Percentiles rank a stretch among this genome's conserved stretches.
Conservation (phyloP, 2,888 invertebrate genomes). For the Allophyes oxyacanthae region DNA sequence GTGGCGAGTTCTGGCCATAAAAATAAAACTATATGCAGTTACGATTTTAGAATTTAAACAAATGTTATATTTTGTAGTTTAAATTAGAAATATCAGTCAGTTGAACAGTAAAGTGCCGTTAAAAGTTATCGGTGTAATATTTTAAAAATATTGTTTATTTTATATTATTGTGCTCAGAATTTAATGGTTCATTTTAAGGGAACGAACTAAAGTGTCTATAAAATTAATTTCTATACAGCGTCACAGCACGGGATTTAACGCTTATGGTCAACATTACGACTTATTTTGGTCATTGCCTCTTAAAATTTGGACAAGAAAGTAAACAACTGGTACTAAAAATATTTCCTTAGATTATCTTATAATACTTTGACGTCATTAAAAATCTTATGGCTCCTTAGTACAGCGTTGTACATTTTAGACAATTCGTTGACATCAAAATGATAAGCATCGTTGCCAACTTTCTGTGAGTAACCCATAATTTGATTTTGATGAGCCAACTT, state of each 20-base stretch:
- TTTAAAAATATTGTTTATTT: conserved; percentile 44
- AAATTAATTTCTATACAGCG: conserved; percentile 33
- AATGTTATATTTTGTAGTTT: conserved; percentile 29
- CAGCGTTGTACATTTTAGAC: too few species aligned
- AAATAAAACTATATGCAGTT: conserved; percentile 42
- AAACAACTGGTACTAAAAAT: conserved; percentile 1
- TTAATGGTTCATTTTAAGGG: conserved; percentile 40
- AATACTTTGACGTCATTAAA: too few species aligned
- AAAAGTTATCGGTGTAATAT: conserved; percentile 44
- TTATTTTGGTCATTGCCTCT: conserved; percentile 6
- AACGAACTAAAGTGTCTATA: conserved; percentile 31
- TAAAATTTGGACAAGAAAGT: conserved; percentile 5
- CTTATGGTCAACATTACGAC: conserved; percentile 4
- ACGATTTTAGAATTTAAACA: conserved; percentile 28
- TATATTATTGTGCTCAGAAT: conserved; percentile 22
- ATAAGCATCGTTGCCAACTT: too few species aligned
- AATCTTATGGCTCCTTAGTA: too few species aligned
- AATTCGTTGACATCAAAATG: too few species aligned
- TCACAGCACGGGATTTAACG: conserved; percentile 27
- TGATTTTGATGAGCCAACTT: too few species aligned
- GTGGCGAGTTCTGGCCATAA: conserved; percentile 52
- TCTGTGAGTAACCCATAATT: too few species aligned
- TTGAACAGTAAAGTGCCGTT: conserved; percentile 20
- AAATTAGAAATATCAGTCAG: conserved; percentile 40
- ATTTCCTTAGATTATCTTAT: too few species aligned